Evolutionary conservation across 2,113 vertebrate species (phyloP).

Genomic region (Choloepus hoffmanni): DNA sequence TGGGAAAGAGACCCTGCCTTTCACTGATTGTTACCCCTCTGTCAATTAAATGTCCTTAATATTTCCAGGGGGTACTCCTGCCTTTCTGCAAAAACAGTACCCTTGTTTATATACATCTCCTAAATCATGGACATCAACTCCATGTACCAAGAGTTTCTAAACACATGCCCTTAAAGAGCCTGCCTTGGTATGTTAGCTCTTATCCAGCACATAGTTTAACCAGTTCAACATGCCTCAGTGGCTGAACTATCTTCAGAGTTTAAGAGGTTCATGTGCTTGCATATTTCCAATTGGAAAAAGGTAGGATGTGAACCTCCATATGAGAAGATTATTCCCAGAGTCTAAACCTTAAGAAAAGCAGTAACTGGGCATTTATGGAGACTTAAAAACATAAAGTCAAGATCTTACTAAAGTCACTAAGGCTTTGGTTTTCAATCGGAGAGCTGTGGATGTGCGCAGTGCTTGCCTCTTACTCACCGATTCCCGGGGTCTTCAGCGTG

Average conservation of each 20-base stretch:
- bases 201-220: too few species aligned
- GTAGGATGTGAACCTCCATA: not conserved
- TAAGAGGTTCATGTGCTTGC: not conserved
- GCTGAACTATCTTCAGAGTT: not conserved
- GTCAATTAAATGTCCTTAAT: not conserved
- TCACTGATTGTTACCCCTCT: not conserved
- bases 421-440: not conserved
- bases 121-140: not conserved
- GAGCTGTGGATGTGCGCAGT: accelerated
- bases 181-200: not conserved
- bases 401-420: not conserved
- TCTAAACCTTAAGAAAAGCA: not conserved
- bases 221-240: accelerated
- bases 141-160: not conserved
- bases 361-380: not conserved
- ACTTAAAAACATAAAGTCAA: not conserved
- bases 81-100: not conserved
- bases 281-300: not conserved
- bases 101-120: not conserved
- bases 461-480: conserved; percentile 87
- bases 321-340: not conserved
- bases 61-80: not conserved
- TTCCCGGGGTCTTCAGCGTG: conserved; percentile 91
- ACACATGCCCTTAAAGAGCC: not conserved
- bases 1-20: not conserved